Conservation (phyloP, 2,797 vertebrate genomes). For the Sebastes kiyomatsui region DNA sequence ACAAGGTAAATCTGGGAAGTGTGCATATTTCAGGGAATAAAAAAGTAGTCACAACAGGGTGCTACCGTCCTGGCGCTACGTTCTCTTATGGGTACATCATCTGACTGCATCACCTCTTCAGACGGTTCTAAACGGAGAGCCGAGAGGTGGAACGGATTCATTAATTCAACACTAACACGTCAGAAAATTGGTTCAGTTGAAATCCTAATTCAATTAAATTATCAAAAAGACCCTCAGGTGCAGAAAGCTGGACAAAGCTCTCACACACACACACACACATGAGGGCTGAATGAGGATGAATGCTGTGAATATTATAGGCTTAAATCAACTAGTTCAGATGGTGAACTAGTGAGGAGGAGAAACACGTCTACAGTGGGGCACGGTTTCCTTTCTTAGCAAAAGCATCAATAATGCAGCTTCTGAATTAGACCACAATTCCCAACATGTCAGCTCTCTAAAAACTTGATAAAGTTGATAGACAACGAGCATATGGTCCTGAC, state of each 20-base stretch:
- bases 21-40: too few relatives aligned
- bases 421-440: background rate
- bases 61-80: background rate
- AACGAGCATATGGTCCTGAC: background rate
- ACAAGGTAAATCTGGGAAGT: background rate
- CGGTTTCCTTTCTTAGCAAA: background rate
- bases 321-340: background rate
- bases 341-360: background rate
- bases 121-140: background rate
- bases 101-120: background rate
- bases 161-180: background rate
- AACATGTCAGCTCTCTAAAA: background rate
- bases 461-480: background rate
- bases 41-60: background rate
- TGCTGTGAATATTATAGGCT: background rate
- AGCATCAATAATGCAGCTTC: constrained; percentile 23
- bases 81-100: background rate
- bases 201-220: background rate
- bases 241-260: background rate
- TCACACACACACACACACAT: background rate
- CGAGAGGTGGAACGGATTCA: background rate
- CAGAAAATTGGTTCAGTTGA: background rate
- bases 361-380: background rate
- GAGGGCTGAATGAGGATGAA: background rate
- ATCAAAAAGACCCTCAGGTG: background rate